Evolutionary conservation across 2,113 vertebrate species (phyloP), one percentile per base, ranked within the genome.

Genomic region (Perccottus glenii): DNA sequence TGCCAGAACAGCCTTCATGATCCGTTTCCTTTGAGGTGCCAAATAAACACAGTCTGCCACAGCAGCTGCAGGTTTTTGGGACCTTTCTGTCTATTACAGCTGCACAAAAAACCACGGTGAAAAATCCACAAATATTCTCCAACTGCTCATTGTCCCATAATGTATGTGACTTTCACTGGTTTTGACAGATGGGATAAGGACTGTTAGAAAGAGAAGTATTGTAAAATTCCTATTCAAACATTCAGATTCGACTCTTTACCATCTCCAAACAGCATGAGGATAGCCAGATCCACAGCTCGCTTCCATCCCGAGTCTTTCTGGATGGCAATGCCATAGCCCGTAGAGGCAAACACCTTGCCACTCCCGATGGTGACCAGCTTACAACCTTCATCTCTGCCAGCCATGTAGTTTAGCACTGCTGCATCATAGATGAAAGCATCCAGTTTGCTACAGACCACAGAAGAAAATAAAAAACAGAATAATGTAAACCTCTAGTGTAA

Each of bases 351-450:
- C 63, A 99, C 97, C 84, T 99, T 98, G 46, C 98, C 98, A 5
- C 96, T 98, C 46, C 98, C 98, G 55, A 99, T 99, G 0, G 98
- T 99, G 78, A 99, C 98, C 65, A 99, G 92, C 77, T 99, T 99
- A 73, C 98, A 99, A 73, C 98, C 98, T 88, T 99, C 98, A 44
- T 99, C 98, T 89, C 98, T 91, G 70, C 98, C 98, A 1, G 98
- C 98, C 98, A 99, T 99, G 91, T 99, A 99, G 89, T 99, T 99
- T 19, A 99, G 90, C 80, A 99, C 98, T 7, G 98, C 98, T 15
- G 98, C 98, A 42, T 99, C 98, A 40, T 99, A 99, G 91, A 99
- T 99, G 90, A 99, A 99, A 76, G 98, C 98, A 64, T 99, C 98
- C 89, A 99, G 81, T 84, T 99, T 99, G 85, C 98, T 99, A 90